Evolutionary conservation across 2,797 vertebrate species (phyloP).

Genomic region (Falco peregrinus): DNA sequence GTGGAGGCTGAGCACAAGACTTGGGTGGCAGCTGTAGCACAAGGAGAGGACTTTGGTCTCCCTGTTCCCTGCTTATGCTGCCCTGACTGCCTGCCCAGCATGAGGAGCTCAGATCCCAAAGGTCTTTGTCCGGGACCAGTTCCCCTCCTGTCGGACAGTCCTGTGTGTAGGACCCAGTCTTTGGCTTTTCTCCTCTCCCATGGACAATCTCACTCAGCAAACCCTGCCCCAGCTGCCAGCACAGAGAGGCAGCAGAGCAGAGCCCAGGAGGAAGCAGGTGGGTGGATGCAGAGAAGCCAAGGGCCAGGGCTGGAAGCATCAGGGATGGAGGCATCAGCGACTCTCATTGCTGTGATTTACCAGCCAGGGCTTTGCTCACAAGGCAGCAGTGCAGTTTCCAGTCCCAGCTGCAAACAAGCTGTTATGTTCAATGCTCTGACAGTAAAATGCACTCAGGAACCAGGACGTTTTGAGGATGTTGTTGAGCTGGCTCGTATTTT

Average conservation of each 20-base stretch:
- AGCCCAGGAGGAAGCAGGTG: neutral
- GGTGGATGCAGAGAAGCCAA: neutral
- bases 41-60: neutral
- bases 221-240: neutral
- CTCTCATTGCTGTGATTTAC: neutral
- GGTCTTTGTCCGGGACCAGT: neutral
- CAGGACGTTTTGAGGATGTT: neutral
- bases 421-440: neutral
- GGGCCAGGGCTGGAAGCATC: neutral
- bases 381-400: neutral
- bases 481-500: neutral
- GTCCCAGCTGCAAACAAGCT: neutral
- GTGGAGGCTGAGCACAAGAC: neutral
- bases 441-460: neutral
- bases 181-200: neutral
- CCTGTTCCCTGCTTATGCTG: neutral
- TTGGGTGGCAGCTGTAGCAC: neutral
- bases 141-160: neutral
- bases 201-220: neutral
- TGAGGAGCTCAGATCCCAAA: neutral
- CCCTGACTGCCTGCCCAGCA: neutral
- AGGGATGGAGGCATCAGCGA: neutral
- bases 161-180: neutral
- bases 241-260: neutral
- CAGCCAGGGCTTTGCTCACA: neutral